Evolutionary conservation across 2,797 vertebrate genomes (phyloP), one percentile per base, ranked within the genome.

Genomic region (Sarcophilus harrisii): DNA sequence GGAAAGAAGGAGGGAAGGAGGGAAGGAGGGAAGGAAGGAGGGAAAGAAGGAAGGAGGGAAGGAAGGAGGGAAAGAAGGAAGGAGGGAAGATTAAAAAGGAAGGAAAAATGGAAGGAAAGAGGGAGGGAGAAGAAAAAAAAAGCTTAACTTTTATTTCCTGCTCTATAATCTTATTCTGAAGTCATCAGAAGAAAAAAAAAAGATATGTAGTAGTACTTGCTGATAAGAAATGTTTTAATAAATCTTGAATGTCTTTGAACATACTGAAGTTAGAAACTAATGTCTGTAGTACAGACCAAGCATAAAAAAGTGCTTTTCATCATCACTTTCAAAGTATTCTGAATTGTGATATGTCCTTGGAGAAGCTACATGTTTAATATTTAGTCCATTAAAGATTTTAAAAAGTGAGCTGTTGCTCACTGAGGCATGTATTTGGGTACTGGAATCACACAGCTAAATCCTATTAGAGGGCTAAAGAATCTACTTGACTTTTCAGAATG

Each of bases 381-480:
- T 96, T 96, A 96, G 92, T n/a, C 30, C 94, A 21, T 62, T 96
- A 97, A 96, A 87, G 5, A 5, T 95, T 95, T 97, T 95, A 94
- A 96, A 95, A 27, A 98, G 90, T 92, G 3, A 93, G 81, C 21
- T 96, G 49, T 66, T 96, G 55, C 90, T 89, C 92, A 94, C 30
- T 91, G 91, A 96, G 32, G 73, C 81, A 97, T 96, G 97, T 96
- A 95, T 66, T 52, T 97, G 54, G 90, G 90, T 97, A 73, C 0
- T 94, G 59, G 8, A 96, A 62, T 97, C 94, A 94, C 93, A 52
- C n/a, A 97, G 81, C 45, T 97, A 95, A 98, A 98, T 97, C 94
- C 92, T 93, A 95, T 96, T 96, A 94, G 94, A 97, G 93, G 1
- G 0, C 18, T 92, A 95, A 97, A 96, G 59, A 96, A 96, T 27